These are phyloP conservation scores for Tiliacea citrago DNA, from an alignment of 2,888 invertebrate species.

Conservation along the genomic window DNA sequence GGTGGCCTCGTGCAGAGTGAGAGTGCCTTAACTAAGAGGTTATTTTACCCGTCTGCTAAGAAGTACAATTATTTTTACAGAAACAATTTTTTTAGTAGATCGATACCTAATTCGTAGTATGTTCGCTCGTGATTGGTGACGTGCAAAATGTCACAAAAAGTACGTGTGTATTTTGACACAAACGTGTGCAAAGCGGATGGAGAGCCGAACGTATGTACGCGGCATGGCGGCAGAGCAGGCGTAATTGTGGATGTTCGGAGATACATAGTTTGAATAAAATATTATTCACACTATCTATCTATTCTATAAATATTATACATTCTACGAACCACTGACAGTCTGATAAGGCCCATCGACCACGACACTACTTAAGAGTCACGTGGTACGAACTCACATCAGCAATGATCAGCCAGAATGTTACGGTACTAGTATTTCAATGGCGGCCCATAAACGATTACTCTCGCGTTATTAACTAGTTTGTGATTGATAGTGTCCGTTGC, in stretches of 20 bases:
- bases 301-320: not conserved
- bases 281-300: not conserved
- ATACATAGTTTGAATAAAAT: not conserved
- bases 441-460: not conserved
- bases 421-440: not conserved
- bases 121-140: not conserved
- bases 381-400: not conserved
- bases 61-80: too few relatives aligned
- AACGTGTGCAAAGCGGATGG: slow-evolving; percentile 7
- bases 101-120: not conserved
- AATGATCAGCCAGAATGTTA: not conserved
- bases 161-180: slow-evolving; percentile 14
- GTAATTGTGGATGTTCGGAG: not conserved
- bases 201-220: not conserved
- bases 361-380: not conserved
- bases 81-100: not conserved
- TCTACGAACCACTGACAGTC: not conserved
- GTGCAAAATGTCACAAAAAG: not conserved
- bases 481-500: too few relatives aligned
- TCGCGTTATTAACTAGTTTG: too few relatives aligned
- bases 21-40: too few relatives aligned
- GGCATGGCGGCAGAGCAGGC: not conserved
- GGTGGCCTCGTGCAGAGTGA: too few relatives aligned
- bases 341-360: too few relatives aligned
- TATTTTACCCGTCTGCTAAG: not conserved